These are phyloP conservation scores for Casuarius casuarius DNA, from an alignment of 2,113 vertebrate species.

Conservation along the genomic window DNA sequence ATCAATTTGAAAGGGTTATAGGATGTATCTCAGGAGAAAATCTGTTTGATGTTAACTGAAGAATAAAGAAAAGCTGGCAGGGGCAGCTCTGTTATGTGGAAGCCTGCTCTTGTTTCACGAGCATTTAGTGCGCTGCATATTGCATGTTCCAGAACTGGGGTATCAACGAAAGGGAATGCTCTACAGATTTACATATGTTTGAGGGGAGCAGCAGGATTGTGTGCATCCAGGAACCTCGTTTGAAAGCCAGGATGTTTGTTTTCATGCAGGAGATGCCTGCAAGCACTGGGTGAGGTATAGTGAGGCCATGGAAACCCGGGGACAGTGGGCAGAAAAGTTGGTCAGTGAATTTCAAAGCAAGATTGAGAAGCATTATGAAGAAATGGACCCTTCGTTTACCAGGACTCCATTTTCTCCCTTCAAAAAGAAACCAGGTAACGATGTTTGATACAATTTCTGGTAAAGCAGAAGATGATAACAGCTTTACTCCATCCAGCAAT, in stretches of 20 bases:
- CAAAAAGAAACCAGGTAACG: constrained; percentile 75
- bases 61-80: neutral
- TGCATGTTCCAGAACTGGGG: neutral
- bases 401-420: constrained; percentile 73
- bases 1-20: neutral
- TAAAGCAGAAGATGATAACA: neutral
- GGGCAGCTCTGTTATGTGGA: neutral
- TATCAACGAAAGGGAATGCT: neutral
- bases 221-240: neutral
- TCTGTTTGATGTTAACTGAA: neutral
- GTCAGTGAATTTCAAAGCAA: constrained; percentile 88
- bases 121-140: neutral
- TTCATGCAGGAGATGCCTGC: constrained; percentile 82
- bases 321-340: constrained; percentile 89
- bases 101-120: neutral
- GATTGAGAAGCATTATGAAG: constrained; percentile 76
- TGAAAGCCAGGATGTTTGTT: neutral
- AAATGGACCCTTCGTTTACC: constrained; percentile 24
- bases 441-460: neutral
- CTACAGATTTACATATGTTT: neutral
- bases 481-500: neutral
- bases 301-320: constrained; percentile 91
- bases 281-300: constrained; percentile 93
- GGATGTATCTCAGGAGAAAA: neutral
- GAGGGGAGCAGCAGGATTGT: neutral